phyloP scores from a whole-genome alignment of 2,888 invertebrate genomes.

The Aplocera efformata region DNA sequence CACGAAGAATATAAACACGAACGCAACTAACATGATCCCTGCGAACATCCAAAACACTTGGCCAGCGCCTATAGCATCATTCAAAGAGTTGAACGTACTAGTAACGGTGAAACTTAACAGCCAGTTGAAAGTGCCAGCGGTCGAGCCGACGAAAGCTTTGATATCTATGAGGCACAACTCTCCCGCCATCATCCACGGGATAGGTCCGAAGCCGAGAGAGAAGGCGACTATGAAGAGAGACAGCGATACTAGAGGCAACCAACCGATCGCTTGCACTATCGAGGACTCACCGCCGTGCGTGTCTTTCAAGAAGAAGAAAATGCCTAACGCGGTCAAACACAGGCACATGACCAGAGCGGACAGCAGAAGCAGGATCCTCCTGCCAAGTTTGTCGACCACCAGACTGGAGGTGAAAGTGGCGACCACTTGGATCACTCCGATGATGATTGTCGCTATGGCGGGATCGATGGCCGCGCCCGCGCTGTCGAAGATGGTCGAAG shows the following conservation, averaged over 20 bases:
- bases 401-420: constrained; percentile 88
- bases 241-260: constrained; percentile 87
- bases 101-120: constrained; percentile 89
- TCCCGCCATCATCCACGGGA: constrained; percentile 91
- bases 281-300: constrained; percentile 44
- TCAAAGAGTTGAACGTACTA: constrained; percentile 83
- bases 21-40: constrained; percentile 82
- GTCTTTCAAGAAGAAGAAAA: constrained; percentile 82
- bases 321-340: constrained; percentile 84
- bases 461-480: constrained; percentile 82
- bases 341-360: constrained; percentile 87
- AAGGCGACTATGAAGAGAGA: constrained; percentile 90
- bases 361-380: constrained; percentile 86
- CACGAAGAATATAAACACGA: constrained; percentile 83
- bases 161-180: constrained; percentile 91
- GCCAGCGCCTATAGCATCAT: constrained; percentile 77
- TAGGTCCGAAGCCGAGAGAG: constrained; percentile 92
- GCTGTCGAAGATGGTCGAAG: constrained; percentile 85
- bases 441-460: constrained; percentile 85
- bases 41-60: constrained; percentile 89
- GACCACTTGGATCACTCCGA: constrained; percentile 90
- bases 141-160: constrained; percentile 87
- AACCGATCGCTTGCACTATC: constrained; percentile 80
- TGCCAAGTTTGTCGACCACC: constrained; percentile 89
- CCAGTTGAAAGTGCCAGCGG: constrained; percentile 92